A percentile compares a stretch with the other conserved stretches of the same genome.
Evolutionary conservation across 2,113 vertebrate species (phyloP).

Genomic region (Zosterops lateralis): DNA sequence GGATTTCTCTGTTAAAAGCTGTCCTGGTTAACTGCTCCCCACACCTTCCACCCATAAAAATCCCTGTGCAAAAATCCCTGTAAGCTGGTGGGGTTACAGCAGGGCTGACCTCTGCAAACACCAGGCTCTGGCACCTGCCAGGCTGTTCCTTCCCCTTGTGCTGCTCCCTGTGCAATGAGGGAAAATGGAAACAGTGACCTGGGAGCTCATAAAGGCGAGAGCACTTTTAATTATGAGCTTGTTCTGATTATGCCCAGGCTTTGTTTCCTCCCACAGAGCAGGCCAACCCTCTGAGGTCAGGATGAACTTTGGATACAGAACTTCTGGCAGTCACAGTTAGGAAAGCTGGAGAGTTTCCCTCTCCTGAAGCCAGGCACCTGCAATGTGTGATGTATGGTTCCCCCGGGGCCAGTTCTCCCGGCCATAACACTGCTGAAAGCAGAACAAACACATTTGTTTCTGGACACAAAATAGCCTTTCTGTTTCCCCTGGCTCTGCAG

Average conservation of each 20-base stretch:
- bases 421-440: conserved; percentile 35
- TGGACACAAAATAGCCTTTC: conserved; percentile 20
- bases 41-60: background rate
- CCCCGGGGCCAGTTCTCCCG: conserved; percentile 36
- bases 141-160: background rate
- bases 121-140: background rate
- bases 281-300: conserved; percentile 30
- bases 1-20: background rate
- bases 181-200: conserved; percentile 10
- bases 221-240: background rate
- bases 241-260: background rate
- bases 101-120: background rate
- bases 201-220: conserved; percentile 16
- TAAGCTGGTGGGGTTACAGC: background rate
- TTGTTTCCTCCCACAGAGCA: conserved; percentile 4
- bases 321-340: background rate
- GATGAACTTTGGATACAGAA: conserved; percentile 58
- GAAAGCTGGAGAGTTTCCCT: conserved; percentile 56
- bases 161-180: background rate
- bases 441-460: conserved; percentile 63
- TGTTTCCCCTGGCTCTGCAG: background rate
- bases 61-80: background rate
- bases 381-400: conserved; percentile 48
- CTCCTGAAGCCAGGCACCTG: conserved; percentile 64
- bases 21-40: background rate